Evolutionary conservation across 2,797 vertebrate genomes (phyloP), one percentile per base, ranked within the genome.

Genomic region (Falco naumanni): DNA sequence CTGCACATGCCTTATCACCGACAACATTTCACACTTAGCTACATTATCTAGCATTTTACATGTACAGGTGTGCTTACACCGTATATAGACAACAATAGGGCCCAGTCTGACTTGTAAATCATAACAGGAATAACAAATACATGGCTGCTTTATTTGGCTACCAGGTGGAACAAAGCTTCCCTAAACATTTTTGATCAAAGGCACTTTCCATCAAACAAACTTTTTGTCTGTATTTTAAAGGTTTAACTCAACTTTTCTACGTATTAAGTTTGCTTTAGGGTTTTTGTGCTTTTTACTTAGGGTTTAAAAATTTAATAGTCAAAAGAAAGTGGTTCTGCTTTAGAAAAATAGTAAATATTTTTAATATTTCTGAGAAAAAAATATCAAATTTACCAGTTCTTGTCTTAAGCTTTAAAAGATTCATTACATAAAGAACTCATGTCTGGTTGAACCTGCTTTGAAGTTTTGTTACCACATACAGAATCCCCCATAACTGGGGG

Each of bases 181-280:
- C 84, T 96, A 97, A 96, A 96, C 94, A 89, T 86, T 92, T 97
- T 92, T 93, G 77, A 96, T 96, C 90, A 96, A 97, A 96, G 92
- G 79, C 50, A 28, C 39, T 83, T 95, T 84, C 64, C 89, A 93
- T 90, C 96, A 97, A 97, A 95, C 92, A 91, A 88, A n/a, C 13
- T 33, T 86, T 96, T 84, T 82, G 54, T 91, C 93, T 91, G 39
- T 41, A 90, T 95, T 95, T 95, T 88, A 79, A 75, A 91, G 93
- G 66, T 84, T 86, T 37, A 84, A 45, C 54, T 90, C 18, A 5
- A 79, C 16, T 88, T 91, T 93, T 89, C 75, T 70, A 2, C 53
- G 33, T 75, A 65, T 77, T 43, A 80, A 50, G 2, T 86, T 90
- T 78, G 25, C 11, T 85, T 87, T 74, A 70, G 47, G 4, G 0